Percentiles rank a stretch among this genome's conserved stretches.
Conservation (phyloP, 2,888 invertebrate species). For the Lasius fuliginosus region DNA sequence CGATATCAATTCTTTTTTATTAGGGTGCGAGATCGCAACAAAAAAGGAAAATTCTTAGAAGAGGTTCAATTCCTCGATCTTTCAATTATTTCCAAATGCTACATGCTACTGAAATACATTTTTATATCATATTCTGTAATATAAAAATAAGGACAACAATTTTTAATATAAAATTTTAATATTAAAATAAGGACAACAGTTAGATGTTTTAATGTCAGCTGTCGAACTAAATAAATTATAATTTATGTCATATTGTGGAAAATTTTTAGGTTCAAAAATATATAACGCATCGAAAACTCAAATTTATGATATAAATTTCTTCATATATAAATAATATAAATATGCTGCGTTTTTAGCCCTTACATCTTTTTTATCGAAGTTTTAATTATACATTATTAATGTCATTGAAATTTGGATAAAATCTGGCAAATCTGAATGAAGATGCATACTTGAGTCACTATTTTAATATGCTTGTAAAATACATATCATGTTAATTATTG, state of each 20-base stretch:
- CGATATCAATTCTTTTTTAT: not conserved
- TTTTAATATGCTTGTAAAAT: constrained; percentile 9
- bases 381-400: not conserved
- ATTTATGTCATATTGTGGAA: not conserved
- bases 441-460: not conserved
- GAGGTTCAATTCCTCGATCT: not conserved
- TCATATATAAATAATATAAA: not conserved
- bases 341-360: not conserved
- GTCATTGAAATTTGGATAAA: not conserved
- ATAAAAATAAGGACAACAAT: not conserved
- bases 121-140: not conserved
- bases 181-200: not conserved
- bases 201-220: not conserved
- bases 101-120: not conserved
- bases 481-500: not conserved
- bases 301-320: constrained; percentile 4
- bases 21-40: not conserved
- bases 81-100: not conserved
- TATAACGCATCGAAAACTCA: not conserved
- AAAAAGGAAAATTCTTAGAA: not conserved
- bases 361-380: not conserved
- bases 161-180: not conserved
- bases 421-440: constrained; percentile 6
- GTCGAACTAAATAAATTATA: not conserved
- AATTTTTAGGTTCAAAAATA: not conserved